A percentile compares a stretch with the other conserved stretches of the same genome.
These are phyloP conservation scores for Rhyacophila brunnea DNA, from an alignment of 1,140 invertebrate species.

Conservation along the genomic window DNA sequence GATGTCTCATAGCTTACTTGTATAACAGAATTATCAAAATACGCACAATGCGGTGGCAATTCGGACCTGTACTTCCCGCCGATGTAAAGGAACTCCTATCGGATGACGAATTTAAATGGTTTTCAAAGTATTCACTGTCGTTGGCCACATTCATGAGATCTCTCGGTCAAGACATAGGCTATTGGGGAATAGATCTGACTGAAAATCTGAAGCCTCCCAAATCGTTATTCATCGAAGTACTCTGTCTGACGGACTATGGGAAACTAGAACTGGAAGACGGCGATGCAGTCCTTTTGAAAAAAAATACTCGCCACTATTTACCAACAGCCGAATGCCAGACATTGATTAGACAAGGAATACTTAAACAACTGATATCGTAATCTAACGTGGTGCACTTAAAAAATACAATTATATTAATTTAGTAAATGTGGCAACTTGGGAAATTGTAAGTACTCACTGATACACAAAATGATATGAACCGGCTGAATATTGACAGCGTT, in stretches of 20 bases:
- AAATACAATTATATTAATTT: too few species aligned
- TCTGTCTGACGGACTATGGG: slow-evolving; percentile 88
- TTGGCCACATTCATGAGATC: slow-evolving; percentile 88
- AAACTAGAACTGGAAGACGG: slow-evolving; percentile 93
- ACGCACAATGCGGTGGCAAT: slow-evolving; percentile 85
- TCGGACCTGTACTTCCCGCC: slow-evolving; percentile 83
- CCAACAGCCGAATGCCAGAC: slow-evolving; percentile 86
- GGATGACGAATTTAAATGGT: slow-evolving; percentile 82
- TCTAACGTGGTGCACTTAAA: too few species aligned
- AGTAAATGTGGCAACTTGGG: too few species aligned
- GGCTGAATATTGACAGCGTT: too few species aligned
- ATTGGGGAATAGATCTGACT: slow-evolving; percentile 80
- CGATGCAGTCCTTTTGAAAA: slow-evolving; percentile 81
- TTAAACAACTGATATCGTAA: slow-evolving; percentile 72
- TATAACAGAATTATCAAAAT: slow-evolving; percentile 81
- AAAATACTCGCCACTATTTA: slow-evolving; percentile 90
- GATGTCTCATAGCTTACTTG: slow-evolving; percentile 86
- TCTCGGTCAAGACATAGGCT: slow-evolving; percentile 70
- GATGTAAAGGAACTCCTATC: slow-evolving; percentile 82
- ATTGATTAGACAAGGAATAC: slow-evolving; percentile 86
- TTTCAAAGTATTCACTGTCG: slow-evolving; percentile 82
- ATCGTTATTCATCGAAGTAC: slow-evolving; percentile 86
- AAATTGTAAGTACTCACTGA: too few species aligned
- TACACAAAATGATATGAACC: too few species aligned
- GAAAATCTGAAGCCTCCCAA: slow-evolving; percentile 90